phyloP scores from a whole-genome alignment of 1,140 invertebrate genomes.

The Branchinecta lynchi region DNA sequence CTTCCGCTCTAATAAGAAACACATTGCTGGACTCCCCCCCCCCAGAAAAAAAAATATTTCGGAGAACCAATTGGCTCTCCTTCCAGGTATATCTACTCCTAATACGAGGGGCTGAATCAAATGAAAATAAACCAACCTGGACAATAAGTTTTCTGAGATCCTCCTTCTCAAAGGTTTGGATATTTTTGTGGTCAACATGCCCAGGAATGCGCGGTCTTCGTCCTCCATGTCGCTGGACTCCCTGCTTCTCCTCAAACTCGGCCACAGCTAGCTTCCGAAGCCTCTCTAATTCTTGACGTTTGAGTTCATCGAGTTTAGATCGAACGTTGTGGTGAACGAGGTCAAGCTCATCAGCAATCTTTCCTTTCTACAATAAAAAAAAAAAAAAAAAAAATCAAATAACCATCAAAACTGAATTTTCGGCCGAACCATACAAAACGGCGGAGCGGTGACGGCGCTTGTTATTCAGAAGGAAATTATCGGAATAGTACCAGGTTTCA shows the following conservation, averaged over 20 bases:
- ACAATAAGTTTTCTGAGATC: constrained; percentile 83
- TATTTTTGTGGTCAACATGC: constrained; percentile 78
- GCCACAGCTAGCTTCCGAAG: constrained; percentile 49
- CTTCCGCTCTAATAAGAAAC: too few relatives aligned
- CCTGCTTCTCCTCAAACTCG: constrained; percentile 37
- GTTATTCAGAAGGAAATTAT: too few relatives aligned
- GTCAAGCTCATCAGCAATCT: constrained; percentile 77
- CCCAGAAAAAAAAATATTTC: too few relatives aligned
- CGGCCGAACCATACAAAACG: too few relatives aligned
- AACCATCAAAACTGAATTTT: too few relatives aligned
- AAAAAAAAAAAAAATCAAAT: constrained; percentile 7
- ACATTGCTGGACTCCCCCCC: too few relatives aligned
- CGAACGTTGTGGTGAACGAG: constrained; percentile 74
- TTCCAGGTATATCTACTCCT: too few relatives aligned
- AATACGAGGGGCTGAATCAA: too few relatives aligned
- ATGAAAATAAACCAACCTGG: constrained; percentile 40
- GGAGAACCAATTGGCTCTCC: too few relatives aligned
- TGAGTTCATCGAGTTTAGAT: constrained; percentile 79
- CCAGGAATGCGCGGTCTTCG: constrained; percentile 31
- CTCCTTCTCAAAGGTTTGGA: constrained; percentile 64
- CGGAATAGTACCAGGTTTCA: too few relatives aligned
- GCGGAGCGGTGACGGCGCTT: too few relatives aligned
- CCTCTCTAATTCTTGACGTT: constrained; percentile 66
- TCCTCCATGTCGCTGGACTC: constrained; percentile 20
- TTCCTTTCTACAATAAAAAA: constrained; percentile 48